phyloP scores from a whole-genome alignment of 2,797 vertebrate genomes.

The Characodon lateralis region DNA sequence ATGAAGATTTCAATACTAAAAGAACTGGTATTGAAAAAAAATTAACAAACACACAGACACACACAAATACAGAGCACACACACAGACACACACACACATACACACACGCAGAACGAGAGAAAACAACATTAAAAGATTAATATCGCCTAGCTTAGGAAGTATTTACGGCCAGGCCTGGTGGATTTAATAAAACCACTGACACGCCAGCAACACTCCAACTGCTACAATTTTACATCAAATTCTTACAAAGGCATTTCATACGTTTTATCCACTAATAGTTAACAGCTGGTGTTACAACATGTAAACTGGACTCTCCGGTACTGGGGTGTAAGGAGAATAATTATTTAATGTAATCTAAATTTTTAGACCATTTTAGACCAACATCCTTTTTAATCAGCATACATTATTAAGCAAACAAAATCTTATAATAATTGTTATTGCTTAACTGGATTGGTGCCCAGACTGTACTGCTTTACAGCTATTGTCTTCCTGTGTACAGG shows the following conservation, averaged over 20 bases:
- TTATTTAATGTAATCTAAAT: neutral
- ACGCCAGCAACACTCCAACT: neutral
- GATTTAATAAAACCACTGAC: constrained; percentile 2
- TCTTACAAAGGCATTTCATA: neutral
- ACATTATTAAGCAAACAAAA: neutral
- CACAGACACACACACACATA: too few species aligned
- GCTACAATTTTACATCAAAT: neutral
- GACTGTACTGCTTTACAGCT: too few species aligned
- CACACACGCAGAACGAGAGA: neutral
- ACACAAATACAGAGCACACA: too few species aligned
- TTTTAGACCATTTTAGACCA: neutral
- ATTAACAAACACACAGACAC: too few species aligned
- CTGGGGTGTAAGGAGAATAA: neutral
- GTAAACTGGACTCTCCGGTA: neutral
- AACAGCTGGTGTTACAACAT: neutral
- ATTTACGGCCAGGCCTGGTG: constrained; percentile 1
- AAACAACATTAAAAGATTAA: constrained; percentile 7
- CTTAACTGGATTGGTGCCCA: neutral
- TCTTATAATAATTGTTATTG: neutral
- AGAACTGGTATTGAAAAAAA: neutral
- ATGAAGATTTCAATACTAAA: neutral
- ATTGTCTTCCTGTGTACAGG: too few species aligned
- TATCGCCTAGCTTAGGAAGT: constrained; percentile 4
- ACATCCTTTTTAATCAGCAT: neutral
- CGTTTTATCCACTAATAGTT: neutral